Evolutionary conservation across 2,113 vertebrate species (phyloP).

Genomic region (Neotoma lepida): DNA sequence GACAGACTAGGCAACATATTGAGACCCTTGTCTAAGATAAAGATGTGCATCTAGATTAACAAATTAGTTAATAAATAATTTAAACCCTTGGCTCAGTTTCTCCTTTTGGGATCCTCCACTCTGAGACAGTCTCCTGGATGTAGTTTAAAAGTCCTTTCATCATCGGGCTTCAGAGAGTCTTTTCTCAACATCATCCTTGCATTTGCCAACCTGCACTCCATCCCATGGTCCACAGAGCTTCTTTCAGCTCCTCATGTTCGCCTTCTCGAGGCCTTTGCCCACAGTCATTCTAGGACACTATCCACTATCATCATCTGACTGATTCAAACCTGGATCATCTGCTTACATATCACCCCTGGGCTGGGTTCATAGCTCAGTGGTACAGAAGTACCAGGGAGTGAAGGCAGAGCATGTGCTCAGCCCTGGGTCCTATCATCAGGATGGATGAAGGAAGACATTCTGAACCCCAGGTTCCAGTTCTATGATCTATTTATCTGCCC

Average conservation of each 20-base stretch:
- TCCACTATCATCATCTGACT: neutral
- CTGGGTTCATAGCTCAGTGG: neutral
- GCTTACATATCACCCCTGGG: neutral
- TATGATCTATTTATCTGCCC: neutral
- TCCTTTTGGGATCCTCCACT: neutral
- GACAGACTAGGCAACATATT: neutral
- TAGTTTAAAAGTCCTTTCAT: neutral
- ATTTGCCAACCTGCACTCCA: neutral
- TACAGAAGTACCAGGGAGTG: neutral
- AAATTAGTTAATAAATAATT: neutral
- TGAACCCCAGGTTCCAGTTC: neutral
- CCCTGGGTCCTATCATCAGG: neutral
- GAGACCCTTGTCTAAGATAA: neutral
- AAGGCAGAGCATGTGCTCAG: neutral
- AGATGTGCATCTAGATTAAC: neutral
- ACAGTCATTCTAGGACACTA: neutral
- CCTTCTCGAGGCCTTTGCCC: neutral
- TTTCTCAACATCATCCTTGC: neutral
- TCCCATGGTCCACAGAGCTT: neutral
- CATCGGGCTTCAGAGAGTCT: neutral
- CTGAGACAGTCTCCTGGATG: neutral
- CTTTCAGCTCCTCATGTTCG: neutral
- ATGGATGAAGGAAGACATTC: neutral
- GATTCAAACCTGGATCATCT: neutral
- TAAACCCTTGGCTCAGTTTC: neutral